Percentiles rank a stretch among this genome's conserved stretches.
phyloP scores from a whole-genome alignment of 2,113 vertebrate genomes.

The Misgurnus anguillicaudatus region DNA sequence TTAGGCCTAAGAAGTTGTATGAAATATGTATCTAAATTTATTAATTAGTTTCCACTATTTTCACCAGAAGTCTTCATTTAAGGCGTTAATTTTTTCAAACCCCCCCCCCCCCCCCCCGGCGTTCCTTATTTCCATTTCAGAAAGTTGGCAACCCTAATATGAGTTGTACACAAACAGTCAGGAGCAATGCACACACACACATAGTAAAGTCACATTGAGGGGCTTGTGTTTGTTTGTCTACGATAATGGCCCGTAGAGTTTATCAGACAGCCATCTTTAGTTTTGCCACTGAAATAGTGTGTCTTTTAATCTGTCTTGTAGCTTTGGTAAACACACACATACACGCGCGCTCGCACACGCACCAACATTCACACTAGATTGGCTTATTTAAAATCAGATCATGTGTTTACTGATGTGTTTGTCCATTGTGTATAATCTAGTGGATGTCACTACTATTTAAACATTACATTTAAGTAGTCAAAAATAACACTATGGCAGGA shows the following conservation, averaged over 20 bases:
- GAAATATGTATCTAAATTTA: too few relatives aligned
- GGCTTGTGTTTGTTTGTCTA: slow-evolving; percentile 34
- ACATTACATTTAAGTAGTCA: slow-evolving; percentile 3
- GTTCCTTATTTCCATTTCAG: too few relatives aligned
- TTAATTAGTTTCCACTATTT: too few relatives aligned
- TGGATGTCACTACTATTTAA: slow-evolving; percentile 26
- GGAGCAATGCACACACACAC: slow-evolving; percentile 46
- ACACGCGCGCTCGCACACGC: slow-evolving; percentile 15
- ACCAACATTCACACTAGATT: neutral
- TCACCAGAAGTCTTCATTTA: too few relatives aligned
- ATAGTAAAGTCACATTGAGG: neutral
- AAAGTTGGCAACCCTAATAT: too few relatives aligned
- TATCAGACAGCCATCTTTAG: slow-evolving; percentile 48
- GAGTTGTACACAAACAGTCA: slow-evolving; percentile 65
- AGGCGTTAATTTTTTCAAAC: too few relatives aligned
- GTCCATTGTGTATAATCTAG: slow-evolving; percentile 17
- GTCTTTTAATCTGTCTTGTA: slow-evolving; percentile 25
- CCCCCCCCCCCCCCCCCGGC: too few relatives aligned
- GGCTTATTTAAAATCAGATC: slow-evolving; percentile 26
- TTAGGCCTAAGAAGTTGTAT: too few relatives aligned
- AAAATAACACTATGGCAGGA: neutral
- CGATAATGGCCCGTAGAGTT: slow-evolving; percentile 47
- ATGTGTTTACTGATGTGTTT: slow-evolving; percentile 21
- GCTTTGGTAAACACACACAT: slow-evolving; percentile 35
- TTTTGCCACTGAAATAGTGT: slow-evolving; percentile 34